Base-by-base conservation (phyloP, 2,888 invertebrate genomes). In the Ptychoptera contaminata region DNA sequence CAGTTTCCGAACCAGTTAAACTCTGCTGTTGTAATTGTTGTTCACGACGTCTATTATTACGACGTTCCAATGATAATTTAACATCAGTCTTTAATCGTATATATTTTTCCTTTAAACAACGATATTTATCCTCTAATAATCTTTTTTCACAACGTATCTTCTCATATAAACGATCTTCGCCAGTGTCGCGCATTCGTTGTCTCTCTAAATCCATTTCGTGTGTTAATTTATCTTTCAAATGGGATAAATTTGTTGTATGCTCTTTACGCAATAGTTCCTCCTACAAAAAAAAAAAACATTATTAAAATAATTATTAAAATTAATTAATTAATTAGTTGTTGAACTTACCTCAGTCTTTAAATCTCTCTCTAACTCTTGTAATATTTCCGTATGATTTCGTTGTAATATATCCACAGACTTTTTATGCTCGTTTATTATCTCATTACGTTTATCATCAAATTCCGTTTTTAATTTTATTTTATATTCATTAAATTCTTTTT, bases 31-130 rank as follows among this genome's bases (percentile, higher is more conserved):
- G 51, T 30, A 56, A 30, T 0, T 59, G 61, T 50, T 66, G 66
- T 58, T 76, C 75, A 52, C 78, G 76, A 0, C 76, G 69, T 2
- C 78, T 67, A 37, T 74, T 76, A 57, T 77, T 81, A 10, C 84
- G 72, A 29, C 80, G 76, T 56, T 86, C 86, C 45, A 84, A 73
- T 0, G 83, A 80, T 23, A 80, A 65, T 62, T 82, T 80, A 9
- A 86, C 82, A 52, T 87, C 85, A 16, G 78, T 81, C 60, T 87
- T 87, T 45, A 88, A 65, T 11, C 82, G 69, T 16, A 79, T 72
- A 55, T 87, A 86, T 61, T 87, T 87, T 57, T 84, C 84, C 61
- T 86, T 86, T 42, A 87, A 67, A 45, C 80, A 80, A 40, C 75
- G 71, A 58, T 87, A 87, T 58, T 87, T 87, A 53, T 84, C 83